Evolutionary conservation across 2,888 invertebrate species (phyloP).

Genomic region (Drosophila phalerata): DNA sequence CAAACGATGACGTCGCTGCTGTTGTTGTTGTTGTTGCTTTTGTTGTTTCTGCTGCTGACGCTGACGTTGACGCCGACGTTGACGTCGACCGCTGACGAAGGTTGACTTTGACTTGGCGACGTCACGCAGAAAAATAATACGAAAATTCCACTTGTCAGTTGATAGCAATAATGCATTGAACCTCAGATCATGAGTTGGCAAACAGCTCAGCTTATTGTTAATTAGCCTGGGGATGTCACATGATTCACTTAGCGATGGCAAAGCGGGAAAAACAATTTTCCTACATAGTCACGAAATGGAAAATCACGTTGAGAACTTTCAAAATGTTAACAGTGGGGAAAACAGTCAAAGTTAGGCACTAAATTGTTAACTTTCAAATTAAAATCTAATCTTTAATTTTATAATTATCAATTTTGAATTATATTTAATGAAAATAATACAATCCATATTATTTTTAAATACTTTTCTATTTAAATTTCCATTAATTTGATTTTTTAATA

Average conservation of each 20-base stretch:
- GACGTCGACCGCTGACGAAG: slow-evolving; percentile 60
- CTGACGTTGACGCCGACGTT: slow-evolving; percentile 1
- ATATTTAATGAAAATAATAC: too few relatives aligned
- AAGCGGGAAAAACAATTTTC: slow-evolving; percentile 21
- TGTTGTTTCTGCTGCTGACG: not conserved
- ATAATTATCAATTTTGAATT: too few relatives aligned
- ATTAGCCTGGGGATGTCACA: slow-evolving; percentile 41
- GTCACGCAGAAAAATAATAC: slow-evolving; percentile 58
- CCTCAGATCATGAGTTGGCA: slow-evolving; percentile 66
- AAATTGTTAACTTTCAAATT: not conserved
- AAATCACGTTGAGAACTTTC: slow-evolving; percentile 4
- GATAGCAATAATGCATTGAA: slow-evolving; percentile 69
- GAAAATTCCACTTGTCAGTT: slow-evolving; percentile 72
- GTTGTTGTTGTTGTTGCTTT: not conserved
- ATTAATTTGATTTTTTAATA: too few relatives aligned
- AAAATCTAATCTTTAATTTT: not conserved
- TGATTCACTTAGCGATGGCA: slow-evolving; percentile 7
- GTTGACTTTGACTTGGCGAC: slow-evolving; percentile 69
- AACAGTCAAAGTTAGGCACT: not conserved
- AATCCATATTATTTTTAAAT: too few relatives aligned
- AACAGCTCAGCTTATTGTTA: slow-evolving; percentile 34
- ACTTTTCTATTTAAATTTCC: too few relatives aligned
- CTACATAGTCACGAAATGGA: slow-evolving; percentile 5
- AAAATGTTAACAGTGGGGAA: not conserved
- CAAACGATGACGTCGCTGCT: slow-evolving; percentile 65